Base-by-base conservation (phyloP, 2,113 vertebrate genomes). In the Illadopsis cleaveri region DNA sequence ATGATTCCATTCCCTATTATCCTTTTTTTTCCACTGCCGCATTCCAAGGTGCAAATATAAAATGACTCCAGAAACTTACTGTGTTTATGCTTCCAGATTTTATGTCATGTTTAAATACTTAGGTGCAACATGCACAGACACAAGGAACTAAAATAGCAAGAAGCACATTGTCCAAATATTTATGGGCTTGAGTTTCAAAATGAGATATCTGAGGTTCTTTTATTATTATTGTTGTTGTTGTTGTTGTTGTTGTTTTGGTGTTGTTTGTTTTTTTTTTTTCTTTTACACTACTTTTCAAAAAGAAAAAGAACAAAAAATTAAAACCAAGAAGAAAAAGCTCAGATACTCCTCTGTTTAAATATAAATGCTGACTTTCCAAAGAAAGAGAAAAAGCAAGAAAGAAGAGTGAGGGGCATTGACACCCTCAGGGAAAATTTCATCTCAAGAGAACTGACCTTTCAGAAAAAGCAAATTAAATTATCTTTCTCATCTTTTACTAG, bases 381-480 rank as follows among this genome's bases (percentile, higher is more conserved):
- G 79, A 84, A 70, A 15, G 16, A 92, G 57, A 75, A 91, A 88
- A 81, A 82, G 15, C 87, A 94, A 84, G 75, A 61, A 84, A 93
- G 50, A 57, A 11, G 81, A 35, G 70, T 94, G 91, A 96, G 97
- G 96, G 95, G 80, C 95, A 95, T 27, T 86, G 94, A 93, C 90
- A 95, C 90, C 97, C 97, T 96, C 79, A 90, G 98, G 98, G 97
- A 97, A 94, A 97, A 97, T 97, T 98, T 97, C 94, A 94, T 97
- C 98, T 98, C 97, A 89, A 89, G 97, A 98, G 97, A 97, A 95
- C 90, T 98, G 98, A 98, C 98, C 98, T 98, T 98, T 98, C 93
- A 88, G 64, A 96, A 94, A 97, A 97, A 98, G 97, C 97, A 98
- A 98, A 98, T 98, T 98, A 97, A 98, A 98, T 98, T 98, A 98